These are phyloP conservation scores for Eupithecia insigniata DNA, from an alignment of 2,888 invertebrate species.

Conservation along the genomic window DNA sequence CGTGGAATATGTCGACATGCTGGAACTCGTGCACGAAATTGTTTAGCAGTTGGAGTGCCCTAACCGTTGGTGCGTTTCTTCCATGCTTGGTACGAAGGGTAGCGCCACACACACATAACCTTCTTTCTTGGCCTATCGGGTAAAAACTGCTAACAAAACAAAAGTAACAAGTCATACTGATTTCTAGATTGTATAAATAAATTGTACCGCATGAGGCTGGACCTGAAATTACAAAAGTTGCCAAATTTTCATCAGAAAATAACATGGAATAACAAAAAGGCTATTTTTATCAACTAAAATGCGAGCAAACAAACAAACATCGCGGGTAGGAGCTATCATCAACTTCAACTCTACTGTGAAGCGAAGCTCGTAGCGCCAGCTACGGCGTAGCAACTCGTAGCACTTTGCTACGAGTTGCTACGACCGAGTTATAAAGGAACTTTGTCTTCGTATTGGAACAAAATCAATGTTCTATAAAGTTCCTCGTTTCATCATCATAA, in stretches of 20 bases:
- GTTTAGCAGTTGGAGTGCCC: too few relatives aligned
- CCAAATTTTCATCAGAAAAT: neutral
- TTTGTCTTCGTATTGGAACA: neutral
- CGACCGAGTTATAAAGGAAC: neutral
- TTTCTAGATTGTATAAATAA: neutral
- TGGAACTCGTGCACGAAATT: too few relatives aligned
- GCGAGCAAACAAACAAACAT: neutral
- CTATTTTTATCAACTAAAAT: neutral
- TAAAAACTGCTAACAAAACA: neutral
- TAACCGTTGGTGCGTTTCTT: too few relatives aligned
- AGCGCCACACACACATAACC: too few relatives aligned
- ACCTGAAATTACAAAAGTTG: neutral
- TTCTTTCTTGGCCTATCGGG: neutral
- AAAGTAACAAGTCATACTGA: neutral
- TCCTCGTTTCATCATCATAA: too few relatives aligned
- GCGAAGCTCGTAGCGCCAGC: slow-evolving; percentile 45
- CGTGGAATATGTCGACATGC: too few relatives aligned
- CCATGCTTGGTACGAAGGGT: too few relatives aligned
- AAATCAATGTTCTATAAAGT: neutral
- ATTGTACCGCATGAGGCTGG: neutral
- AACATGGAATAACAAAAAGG: neutral
- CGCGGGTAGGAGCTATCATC: neutral
- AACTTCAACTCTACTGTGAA: slow-evolving; percentile 12
- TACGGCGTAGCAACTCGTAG: slow-evolving; percentile 50
- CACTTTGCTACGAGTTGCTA: slow-evolving; percentile 29